Conservation (phyloP, 2,113 vertebrate species). For the Pollimyrus isidori region DNA sequence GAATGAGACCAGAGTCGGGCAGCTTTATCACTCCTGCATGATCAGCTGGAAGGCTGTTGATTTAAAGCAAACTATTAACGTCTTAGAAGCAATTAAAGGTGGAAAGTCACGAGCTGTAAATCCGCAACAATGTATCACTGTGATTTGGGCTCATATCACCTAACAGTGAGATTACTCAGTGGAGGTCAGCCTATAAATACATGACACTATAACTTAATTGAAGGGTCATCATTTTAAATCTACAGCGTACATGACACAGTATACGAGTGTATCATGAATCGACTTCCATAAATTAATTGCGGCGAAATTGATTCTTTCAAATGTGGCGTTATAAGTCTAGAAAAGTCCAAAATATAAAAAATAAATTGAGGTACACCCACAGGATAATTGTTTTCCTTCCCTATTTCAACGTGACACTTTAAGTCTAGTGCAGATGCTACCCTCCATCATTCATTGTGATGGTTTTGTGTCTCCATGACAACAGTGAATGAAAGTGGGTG, state of each 20-base stretch:
- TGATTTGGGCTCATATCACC: not conserved
- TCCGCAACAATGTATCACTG: not conserved
- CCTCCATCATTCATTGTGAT: not conserved
- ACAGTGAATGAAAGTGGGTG: not conserved
- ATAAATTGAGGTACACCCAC: not conserved
- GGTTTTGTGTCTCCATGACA: not conserved
- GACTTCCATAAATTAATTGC: not conserved
- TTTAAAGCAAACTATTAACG: not conserved
- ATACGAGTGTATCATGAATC: not conserved
- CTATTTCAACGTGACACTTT: not conserved
- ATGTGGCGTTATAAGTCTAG: not conserved
- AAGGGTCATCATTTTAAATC: not conserved
- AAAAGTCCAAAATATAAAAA: not conserved
- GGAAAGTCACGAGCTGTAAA: not conserved
- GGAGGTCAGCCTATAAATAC: not conserved
- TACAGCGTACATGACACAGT: not conserved
- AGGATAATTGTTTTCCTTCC: not conserved
- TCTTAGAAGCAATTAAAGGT: not conserved
- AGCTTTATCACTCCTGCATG: not conserved
- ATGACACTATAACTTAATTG: not conserved
- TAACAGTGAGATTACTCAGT: not conserved
- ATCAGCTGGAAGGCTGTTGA: not conserved
- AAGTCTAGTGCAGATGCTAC: not conserved
- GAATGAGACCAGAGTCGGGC: constrained; percentile 27
- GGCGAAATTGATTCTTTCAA: not conserved